Percentiles rank a stretch among this genome's conserved stretches.
phyloP scores from a whole-genome alignment of 2,797 vertebrate genomes.

The Protonibea diacanthus region DNA sequence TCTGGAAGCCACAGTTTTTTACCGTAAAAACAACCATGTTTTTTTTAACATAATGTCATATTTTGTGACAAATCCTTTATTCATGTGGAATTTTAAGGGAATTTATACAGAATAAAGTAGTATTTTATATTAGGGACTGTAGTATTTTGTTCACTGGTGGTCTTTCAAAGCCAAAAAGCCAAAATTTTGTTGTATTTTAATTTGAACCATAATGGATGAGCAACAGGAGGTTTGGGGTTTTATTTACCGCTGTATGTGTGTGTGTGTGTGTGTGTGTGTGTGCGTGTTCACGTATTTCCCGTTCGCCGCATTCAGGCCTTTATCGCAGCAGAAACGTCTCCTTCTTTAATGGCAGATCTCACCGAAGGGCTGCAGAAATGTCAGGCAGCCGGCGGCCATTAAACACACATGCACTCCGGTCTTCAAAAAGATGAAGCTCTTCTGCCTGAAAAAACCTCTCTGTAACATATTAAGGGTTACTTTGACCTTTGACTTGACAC shows the following conservation, averaged over 20 bases:
- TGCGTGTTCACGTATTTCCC: background rate
- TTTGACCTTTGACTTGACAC: conserved; percentile 52
- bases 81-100: too few species aligned
- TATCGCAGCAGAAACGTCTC: conserved; percentile 47
- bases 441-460: conserved; percentile 1
- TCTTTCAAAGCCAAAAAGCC: background rate
- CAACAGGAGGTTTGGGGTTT: background rate
- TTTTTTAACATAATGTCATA: too few species aligned
- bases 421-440: background rate
- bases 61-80: too few species aligned
- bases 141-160: too few species aligned
- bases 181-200: background rate
- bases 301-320: conserved; percentile 20
- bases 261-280: background rate
- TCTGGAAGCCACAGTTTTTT: too few species aligned
- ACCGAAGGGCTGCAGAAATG: conserved; percentile 68
- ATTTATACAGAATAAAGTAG: too few species aligned
- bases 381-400: conserved; percentile 48
- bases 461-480: background rate
- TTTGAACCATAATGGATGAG: conserved; percentile 10
- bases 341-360: conserved; percentile 63
- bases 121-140: too few species aligned
- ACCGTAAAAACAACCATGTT: too few species aligned
- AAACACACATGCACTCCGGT: conserved; percentile 3
- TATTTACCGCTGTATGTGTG: background rate